These are phyloP conservation scores for Isaurus tuberculatus DNA, from an alignment of 92 coral and sea anemone genomes.

Conservation along the genomic window DNA sequence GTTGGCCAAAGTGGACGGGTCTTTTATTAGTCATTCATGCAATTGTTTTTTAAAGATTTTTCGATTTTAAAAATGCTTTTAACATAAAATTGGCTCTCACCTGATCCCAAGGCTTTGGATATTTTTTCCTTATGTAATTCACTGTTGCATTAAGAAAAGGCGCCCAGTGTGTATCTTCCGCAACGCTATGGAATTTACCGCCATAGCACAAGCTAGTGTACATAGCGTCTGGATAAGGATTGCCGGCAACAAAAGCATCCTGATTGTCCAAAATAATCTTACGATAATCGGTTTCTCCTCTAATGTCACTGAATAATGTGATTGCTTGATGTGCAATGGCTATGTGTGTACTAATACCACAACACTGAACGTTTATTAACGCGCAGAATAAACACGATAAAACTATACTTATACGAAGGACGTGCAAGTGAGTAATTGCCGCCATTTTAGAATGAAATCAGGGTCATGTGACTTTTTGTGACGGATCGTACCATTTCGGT, in stretches of 20 bases:
- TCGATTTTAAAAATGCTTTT: too few species aligned
- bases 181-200: constrained; percentile 78
- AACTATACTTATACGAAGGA: background rate
- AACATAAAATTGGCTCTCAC: constrained; percentile 44
- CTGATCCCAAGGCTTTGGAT: constrained; percentile 96
- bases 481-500: too few species aligned
- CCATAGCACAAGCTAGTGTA: constrained; percentile 80
- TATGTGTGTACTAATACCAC: constrained; percentile 96
- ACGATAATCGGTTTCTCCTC: constrained; percentile 81
- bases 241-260: constrained; percentile 94
- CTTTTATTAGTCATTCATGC: too few species aligned
- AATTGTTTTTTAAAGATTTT: too few species aligned
- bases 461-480: too few species aligned
- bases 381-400: background rate
- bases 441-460: constrained; percentile 3
- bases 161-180: constrained; percentile 98
- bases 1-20: too few species aligned
- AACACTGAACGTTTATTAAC: constrained; percentile 27
- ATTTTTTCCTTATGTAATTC: constrained; percentile 83
- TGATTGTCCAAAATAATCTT: constrained; percentile 77
- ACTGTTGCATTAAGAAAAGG: constrained; percentile 94
- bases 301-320: constrained; percentile 79
- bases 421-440: background rate
- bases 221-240: constrained; percentile 96
- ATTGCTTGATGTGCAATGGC: constrained; percentile 91